Base-by-base conservation (phyloP, 2,113 vertebrate genomes). In the Mobula hypostoma region DNA sequence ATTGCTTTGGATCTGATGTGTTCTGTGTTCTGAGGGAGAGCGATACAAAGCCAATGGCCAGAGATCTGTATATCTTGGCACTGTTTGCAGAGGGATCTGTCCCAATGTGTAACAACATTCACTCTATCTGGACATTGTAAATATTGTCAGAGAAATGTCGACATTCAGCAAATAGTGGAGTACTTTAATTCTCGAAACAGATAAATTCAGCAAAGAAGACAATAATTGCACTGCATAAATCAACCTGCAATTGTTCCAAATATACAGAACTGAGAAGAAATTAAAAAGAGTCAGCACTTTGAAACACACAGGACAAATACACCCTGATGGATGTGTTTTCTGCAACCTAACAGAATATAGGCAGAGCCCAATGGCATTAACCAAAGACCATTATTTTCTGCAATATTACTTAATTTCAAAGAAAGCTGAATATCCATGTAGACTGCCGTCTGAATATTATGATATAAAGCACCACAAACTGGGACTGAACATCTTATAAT, bases 401-500 rank as follows among this genome's bases (percentile, higher is more conserved):
- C 85, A 68, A 90, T 90, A 90, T 90, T 90, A 90, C 85, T 90
- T 90, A 90, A 90, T 90, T 90, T 90, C n/a, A 90, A 90, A 90
- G 63, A 74, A 21, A 93, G 32, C 90, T 93, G 90, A 72, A 74
- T 40, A 93, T 72, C 72, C 1, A n/a, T 93, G 90, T 72, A 74
- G 90, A 15, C 32, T 93, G 68, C 36, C 68, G 63, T 74, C 68
- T 93, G 90, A 72, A 93, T 74, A 93, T 74, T 93, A 48, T 72
- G 90, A 93, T 93, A 93, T 93, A 70, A 93, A 93, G 68, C 66
- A 74, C 32, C 36, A 93, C 90, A 93, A 93, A 93, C 66, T 74
- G 68, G 90, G 68, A 93, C 90, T 93, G 90, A 93, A 93, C 90
- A 74, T 70, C 90, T 93, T 93, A 94, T 95, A 96, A 96, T 96